These are phyloP conservation scores for Desmophyllum pertusum DNA, from an alignment of 92 coral and sea anemone species.

Conservation along the genomic window DNA sequence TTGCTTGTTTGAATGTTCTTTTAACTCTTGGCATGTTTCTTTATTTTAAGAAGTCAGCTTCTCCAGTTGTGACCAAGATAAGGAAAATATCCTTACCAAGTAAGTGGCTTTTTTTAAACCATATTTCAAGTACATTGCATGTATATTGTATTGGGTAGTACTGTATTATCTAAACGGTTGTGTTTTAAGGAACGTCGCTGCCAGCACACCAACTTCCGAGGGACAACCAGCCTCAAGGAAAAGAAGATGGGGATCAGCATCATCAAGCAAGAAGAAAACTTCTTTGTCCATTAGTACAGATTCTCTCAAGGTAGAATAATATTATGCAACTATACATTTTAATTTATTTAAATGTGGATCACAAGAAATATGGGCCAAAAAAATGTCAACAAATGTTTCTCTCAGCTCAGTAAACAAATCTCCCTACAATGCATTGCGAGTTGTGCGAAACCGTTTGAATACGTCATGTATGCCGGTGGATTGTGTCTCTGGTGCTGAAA, in stretches of 20 bases:
- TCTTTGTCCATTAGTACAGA: constrained; percentile 89
- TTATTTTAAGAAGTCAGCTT: constrained; percentile 63
- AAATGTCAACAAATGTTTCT: too few species aligned
- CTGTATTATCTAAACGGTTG: background rate
- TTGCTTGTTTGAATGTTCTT: background rate
- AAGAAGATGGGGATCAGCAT: constrained; percentile 87
- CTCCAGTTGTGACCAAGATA: constrained; percentile 79
- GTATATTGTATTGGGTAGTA: background rate
- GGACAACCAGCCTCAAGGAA: constrained; percentile 75
- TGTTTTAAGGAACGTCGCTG: constrained; percentile 45
- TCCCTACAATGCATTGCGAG: too few species aligned
- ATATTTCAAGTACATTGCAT: background rate
- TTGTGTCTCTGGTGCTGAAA: too few species aligned
- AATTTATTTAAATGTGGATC: too few species aligned
- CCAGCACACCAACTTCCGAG: constrained; percentile 54
- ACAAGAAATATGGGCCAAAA: too few species aligned
- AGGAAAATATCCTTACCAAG: constrained; percentile 79
- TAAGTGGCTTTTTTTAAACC: constrained; percentile 35
- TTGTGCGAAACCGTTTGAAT: too few species aligned
- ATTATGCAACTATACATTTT: too few species aligned
- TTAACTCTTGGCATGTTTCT: background rate
- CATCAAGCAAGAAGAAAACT: constrained; percentile 76
- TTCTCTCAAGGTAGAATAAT: constrained; percentile 87
- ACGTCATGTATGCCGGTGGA: too few species aligned
- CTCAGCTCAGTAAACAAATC: too few species aligned